Conservation (phyloP, 2,113 vertebrate species). For the Colaptes auratus region DNA sequence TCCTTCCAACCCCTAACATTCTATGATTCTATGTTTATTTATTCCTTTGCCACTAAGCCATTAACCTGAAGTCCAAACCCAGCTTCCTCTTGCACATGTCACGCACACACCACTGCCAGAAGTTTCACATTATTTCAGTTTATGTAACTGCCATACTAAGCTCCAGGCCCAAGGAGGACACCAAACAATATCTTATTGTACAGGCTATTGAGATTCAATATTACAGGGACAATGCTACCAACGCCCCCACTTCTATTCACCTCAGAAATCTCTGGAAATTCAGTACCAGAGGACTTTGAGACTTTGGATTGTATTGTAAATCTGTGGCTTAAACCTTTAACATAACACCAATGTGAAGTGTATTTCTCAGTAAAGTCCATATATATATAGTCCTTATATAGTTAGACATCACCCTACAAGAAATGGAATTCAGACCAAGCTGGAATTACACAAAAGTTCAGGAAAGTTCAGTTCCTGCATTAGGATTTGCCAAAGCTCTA, state of each 20-base stretch:
- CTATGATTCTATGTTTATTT: not conserved
- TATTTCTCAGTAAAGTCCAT: not conserved
- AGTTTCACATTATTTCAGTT: conserved; percentile 43
- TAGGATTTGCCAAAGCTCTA: not conserved
- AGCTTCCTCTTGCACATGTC: not conserved
- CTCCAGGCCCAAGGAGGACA: conserved; percentile 32
- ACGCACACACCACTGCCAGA: not conserved
- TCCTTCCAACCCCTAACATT: too few species aligned
- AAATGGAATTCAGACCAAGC: conserved; percentile 16
- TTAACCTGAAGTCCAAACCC: conserved; percentile 26
- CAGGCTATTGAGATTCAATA: conserved; percentile 25
- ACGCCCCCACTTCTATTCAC: not conserved
- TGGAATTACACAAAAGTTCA: conserved; percentile 6
- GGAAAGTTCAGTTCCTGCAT: conserved; percentile 14
- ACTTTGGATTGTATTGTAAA: conserved; percentile 8
- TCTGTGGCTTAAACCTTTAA: conserved; percentile 3
- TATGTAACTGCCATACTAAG: conserved; percentile 37
- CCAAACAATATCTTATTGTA: conserved; percentile 53
- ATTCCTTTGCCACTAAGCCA: not conserved
- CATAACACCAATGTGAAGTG: not conserved
- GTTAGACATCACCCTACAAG: not conserved
- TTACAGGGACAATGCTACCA: conserved; percentile 35
- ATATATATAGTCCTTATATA: not conserved
- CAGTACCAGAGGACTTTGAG: conserved; percentile 12
- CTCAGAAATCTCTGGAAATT: conserved; percentile 11